Conservation (phyloP, 2,888 invertebrate genomes). For the Lithophane leautieri region DNA sequence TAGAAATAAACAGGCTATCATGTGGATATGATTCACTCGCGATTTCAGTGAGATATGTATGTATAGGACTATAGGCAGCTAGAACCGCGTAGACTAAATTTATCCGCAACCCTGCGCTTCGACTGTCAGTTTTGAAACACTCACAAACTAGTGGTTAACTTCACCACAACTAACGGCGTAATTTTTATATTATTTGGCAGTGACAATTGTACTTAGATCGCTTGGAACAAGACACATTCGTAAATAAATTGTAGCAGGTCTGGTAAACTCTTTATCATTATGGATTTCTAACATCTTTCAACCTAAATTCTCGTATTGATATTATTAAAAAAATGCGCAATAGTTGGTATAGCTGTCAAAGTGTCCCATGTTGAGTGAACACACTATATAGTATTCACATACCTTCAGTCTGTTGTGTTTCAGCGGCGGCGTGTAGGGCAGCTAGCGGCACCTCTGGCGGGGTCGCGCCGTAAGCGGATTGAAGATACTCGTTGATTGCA, state of each 20-base stretch:
- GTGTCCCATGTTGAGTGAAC: not conserved
- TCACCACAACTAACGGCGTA: not conserved
- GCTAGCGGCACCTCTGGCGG: slow-evolving; percentile 79
- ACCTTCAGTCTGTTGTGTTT: slow-evolving; percentile 80
- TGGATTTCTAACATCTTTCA: not conserved
- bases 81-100: too few relatives aligned
- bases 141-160: too few relatives aligned
- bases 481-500: slow-evolving; percentile 88
- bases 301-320: too few relatives aligned
- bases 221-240: too few relatives aligned
- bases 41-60: not conserved
- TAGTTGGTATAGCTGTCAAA: not conserved
- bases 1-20: not conserved
- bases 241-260: not conserved
- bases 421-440: slow-evolving; percentile 72
- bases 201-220: too few relatives aligned
- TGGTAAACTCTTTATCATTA: not conserved
- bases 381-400: not conserved
- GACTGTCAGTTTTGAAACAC: too few relatives aligned
- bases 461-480: slow-evolving; percentile 85
- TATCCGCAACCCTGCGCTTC: too few relatives aligned
- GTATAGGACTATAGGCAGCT: not conserved
- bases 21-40: not conserved
- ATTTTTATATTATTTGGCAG: not conserved
- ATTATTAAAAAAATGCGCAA: not conserved